Conservation (phyloP, 1,140 invertebrate species). For the Trachelipus rathkii region DNA sequence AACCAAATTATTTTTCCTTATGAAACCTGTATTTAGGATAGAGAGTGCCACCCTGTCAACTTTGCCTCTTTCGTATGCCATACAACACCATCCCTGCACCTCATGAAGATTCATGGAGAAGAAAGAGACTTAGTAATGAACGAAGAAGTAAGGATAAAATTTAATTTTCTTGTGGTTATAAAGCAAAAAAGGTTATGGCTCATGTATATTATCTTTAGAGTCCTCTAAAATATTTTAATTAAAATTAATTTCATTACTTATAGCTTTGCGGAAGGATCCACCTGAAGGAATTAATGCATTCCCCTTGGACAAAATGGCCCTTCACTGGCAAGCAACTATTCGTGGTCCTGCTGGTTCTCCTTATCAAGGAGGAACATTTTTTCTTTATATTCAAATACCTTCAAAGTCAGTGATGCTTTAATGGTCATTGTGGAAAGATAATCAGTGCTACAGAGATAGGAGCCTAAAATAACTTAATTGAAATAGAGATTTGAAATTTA, state of each 20-base stretch:
- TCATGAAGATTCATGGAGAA: conserved; percentile 68
- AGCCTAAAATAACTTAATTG: too few species aligned
- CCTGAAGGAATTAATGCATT: conserved; percentile 84
- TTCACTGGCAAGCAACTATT: conserved; percentile 88
- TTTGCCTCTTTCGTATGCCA: conserved; percentile 74
- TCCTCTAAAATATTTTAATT: not conserved
- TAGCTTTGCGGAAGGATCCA: conserved; percentile 68
- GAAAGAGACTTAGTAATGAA: conserved; percentile 68
- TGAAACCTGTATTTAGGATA: conserved; percentile 57
- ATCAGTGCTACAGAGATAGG: too few species aligned
- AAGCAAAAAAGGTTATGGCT: not conserved
- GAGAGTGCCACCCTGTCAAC: conserved; percentile 76
- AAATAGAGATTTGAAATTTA: too few species aligned
- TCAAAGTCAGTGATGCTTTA: conserved; percentile 25
- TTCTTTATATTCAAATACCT: conserved; percentile 78
- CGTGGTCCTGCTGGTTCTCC: conserved; percentile 82
- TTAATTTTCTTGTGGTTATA: not conserved
- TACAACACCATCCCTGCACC: conserved; percentile 59
- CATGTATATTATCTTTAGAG: not conserved
- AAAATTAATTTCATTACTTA: not conserved
- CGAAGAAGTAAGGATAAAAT: conserved; percentile 57
- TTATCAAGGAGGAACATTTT: conserved; percentile 92
- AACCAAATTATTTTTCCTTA: conserved; percentile 17
- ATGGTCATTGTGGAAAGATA: too few species aligned
- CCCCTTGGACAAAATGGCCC: conserved; percentile 72